Base-by-base conservation (phyloP, 1,140 invertebrate species). In the Drosophila novamexicana region DNA sequence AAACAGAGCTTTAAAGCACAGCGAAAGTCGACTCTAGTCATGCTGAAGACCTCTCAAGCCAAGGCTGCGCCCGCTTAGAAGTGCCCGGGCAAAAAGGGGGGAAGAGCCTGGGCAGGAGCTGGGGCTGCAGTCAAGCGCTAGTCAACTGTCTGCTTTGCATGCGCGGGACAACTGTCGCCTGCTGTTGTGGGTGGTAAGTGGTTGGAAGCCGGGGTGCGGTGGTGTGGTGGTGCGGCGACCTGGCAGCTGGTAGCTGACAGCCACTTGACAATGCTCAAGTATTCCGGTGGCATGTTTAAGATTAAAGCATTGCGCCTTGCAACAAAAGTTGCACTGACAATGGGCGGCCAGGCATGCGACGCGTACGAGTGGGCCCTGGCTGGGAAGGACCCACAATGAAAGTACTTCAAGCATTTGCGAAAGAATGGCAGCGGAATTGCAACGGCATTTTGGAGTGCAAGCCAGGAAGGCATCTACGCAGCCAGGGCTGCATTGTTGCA, bases 211-310 rank as follows among this genome's bases (percentile, higher is more conserved):
- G 50, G 14, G 12, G 29, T 34, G 9, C 42, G 14, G 39, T 9
- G 32, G 22, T 18, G 18, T 18, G 18, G 56, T 14, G 12, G 22
- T 12, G 7, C 4, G 36, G 22, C 9, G 14, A 52, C 63, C 40
- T 49, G 78, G 44, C 59, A 71, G 67, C 63, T 81, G 79, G 70
- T 75, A 81, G 63, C 61, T 73, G 81, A 67, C 76, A 81, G 72
- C 71, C 84, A 89, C 84, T 89, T 78, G 84, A 89, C 84, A 89
- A 78, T 64, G 61, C 81, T 89, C 84, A 82, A 89, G 84, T 89
- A 84, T 89, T 89, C 84, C 84, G 84, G 84, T 89, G 85, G 84
- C 84, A 82, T 89, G 84, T 89, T 89, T 89, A 89, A 89, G 84
- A 89, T 89, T 89, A 89, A 89, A 89, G 84, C 81, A 64, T 56